These are phyloP conservation scores for Drosophila grimshawi DNA, from an alignment of 1,140 invertebrate species.

Conservation along the genomic window DNA sequence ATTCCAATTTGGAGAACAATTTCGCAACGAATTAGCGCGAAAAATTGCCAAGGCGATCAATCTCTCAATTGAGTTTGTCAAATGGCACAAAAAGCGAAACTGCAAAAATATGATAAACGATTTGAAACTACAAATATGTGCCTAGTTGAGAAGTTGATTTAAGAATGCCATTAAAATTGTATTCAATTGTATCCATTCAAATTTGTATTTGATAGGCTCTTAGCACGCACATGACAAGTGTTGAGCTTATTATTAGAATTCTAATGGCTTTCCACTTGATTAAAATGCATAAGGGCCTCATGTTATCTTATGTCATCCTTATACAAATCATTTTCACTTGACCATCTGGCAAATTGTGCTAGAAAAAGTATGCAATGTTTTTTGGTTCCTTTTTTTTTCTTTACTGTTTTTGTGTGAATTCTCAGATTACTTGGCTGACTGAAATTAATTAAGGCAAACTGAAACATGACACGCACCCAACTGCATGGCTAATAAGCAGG, in stretches of 20 bases:
- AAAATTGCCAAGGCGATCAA: conserved; percentile 20
- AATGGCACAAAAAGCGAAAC: not conserved
- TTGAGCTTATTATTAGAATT: no score
- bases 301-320: not conserved
- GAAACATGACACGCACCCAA: conserved; percentile 68
- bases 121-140: not conserved
- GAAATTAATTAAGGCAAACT: conserved; percentile 76
- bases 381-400: conserved; percentile 15
- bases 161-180: not conserved
- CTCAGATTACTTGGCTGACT: conserved; percentile 50
- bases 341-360: not conserved
- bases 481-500: conserved; percentile 48
- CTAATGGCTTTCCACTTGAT: no score
- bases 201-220: no score
- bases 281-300: not conserved
- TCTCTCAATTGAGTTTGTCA: conserved; percentile 24
- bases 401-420: not conserved
- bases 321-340: not conserved
- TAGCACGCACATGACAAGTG: no score
- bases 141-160: no score
- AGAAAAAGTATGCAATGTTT: conserved; percentile 30
- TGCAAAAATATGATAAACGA: not conserved
- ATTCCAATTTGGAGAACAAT: conserved; percentile 18
- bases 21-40: conserved; percentile 14
- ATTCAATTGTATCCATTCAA: no score